Evolutionary conservation across 2,797 vertebrate species (phyloP), one percentile per base, ranked within the genome.

Genomic region (Acestrorhynchus altus): DNA sequence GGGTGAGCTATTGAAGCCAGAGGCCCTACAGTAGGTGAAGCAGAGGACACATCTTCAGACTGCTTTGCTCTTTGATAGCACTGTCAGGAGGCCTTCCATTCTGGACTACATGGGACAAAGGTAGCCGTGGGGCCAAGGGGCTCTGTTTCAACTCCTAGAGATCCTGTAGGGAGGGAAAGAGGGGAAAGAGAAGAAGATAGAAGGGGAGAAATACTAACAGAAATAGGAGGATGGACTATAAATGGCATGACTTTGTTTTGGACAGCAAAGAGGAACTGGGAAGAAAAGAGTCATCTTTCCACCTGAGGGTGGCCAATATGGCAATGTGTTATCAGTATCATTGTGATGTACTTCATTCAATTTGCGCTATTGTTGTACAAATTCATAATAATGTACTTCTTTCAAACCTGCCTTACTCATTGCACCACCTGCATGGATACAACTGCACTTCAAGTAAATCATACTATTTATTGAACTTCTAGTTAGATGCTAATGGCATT

Each of bases 1-100:
- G 63, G 63, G 63, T 79, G 44, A 69, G 46, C 31, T 77, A 51
- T 24, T 69, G 64, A 79, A 79, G 71, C 72, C 56, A 68, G 61
- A 73, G 61, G 77, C 28, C 60, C 61, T 67, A 59, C 42, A 59
- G 16, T 67, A 73, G 54, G 56, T 68, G 71, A 79, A 74, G 63
- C 54, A 69, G 46, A 68, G 63, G 42, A 79, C 52, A 79, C 31
- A 31, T 79, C 70, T 51, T 22, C 42, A 60, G 52, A 35, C 63
- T 20, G 28, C 40, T 64, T 26, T 72, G 69, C n/a, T 6, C 40
- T 66, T 72, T 78, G 76, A 78, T 72, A 60, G 31, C 44, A 59
- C 52, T 73, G 70, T 79, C 52, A 73, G 52, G 52, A 39, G 49
- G 49, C 4, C 1, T 44, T 73, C 70, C 56, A 42, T 79, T 46